These are phyloP conservation scores for Pachypanchax playfairii DNA, from an alignment of 2,113 vertebrate genomes.

Conservation along the genomic window DNA sequence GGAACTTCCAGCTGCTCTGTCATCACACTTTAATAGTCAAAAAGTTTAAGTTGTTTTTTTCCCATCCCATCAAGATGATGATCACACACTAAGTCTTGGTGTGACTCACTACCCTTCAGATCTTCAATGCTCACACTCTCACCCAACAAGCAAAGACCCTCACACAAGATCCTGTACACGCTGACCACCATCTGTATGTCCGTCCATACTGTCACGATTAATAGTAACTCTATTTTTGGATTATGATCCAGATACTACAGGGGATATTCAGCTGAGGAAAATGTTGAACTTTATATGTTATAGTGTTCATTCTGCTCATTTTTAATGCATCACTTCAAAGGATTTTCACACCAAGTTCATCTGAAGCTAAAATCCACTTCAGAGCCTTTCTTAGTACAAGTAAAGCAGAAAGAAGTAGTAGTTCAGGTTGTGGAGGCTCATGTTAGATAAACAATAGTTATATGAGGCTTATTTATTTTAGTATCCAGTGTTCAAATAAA, in stretches of 20 bases:
- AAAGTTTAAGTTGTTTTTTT: slow-evolving; percentile 32
- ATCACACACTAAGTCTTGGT: slow-evolving; percentile 49
- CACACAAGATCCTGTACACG: not conserved
- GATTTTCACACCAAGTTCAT: not conserved
- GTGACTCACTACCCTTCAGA: slow-evolving; percentile 19
- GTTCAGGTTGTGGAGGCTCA: not conserved
- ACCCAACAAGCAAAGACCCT: slow-evolving; percentile 6
- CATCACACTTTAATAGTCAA: too few species aligned
- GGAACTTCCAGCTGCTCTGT: slow-evolving; percentile 51
- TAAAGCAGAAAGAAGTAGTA: not conserved
- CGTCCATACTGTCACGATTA: slow-evolving; percentile 12
- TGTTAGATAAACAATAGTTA: not conserved
- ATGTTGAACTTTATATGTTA: not conserved
- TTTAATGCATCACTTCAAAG: not conserved
- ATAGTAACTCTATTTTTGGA: slow-evolving; percentile 9
- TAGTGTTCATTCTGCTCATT: not conserved
- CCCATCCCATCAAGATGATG: slow-evolving; percentile 36
- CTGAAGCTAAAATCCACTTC: not conserved
- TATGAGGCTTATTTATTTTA: too few species aligned
- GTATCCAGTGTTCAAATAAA: too few species aligned
- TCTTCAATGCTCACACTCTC: not conserved
- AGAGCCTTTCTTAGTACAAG: slow-evolving; percentile 2
- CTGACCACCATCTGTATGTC: not conserved
- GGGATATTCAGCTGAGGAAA: not conserved
- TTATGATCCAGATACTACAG: slow-evolving; percentile 5